Percentiles rank a stretch among this genome's conserved stretches.
These are phyloP conservation scores for Lasioglossum oenotherae DNA, from an alignment of 2,888 invertebrate species.

Conservation along the genomic window DNA sequence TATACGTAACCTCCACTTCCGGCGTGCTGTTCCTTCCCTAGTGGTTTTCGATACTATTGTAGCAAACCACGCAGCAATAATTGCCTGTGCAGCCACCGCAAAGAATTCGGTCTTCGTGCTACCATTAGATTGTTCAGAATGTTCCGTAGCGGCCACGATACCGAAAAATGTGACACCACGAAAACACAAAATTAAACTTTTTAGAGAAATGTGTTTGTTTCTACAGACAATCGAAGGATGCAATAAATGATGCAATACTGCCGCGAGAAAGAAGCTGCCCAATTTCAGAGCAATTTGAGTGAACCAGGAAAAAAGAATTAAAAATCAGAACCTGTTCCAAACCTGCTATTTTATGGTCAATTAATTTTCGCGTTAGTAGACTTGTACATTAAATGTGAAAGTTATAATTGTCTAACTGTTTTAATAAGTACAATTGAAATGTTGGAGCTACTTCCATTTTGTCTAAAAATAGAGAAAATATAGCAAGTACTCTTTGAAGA, in stretches of 20 bases:
- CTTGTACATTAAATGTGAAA: too few relatives aligned
- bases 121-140: not conserved
- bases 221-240: not conserved
- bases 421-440: too few relatives aligned
- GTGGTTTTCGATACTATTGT: constrained; percentile 28
- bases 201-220: not conserved
- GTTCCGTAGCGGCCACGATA: not conserved
- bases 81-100: not conserved
- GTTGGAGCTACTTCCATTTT: too few relatives aligned
- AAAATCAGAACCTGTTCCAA: not conserved
- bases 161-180: not conserved
- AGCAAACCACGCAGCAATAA: constrained; percentile 18
- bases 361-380: too few relatives aligned
- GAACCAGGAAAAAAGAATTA: not conserved
- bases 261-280: not conserved
- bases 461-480: too few relatives aligned
- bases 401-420: too few relatives aligned
- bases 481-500: not conserved
- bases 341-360: not conserved
- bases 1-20: constrained; percentile 33
- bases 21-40: constrained; percentile 24
- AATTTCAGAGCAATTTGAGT: not conserved
- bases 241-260: not conserved
- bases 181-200: not conserved
- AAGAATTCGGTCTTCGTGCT: not conserved